Conservation (phyloP, 1,140 invertebrate species). For the Branchinecta lindahli region DNA sequence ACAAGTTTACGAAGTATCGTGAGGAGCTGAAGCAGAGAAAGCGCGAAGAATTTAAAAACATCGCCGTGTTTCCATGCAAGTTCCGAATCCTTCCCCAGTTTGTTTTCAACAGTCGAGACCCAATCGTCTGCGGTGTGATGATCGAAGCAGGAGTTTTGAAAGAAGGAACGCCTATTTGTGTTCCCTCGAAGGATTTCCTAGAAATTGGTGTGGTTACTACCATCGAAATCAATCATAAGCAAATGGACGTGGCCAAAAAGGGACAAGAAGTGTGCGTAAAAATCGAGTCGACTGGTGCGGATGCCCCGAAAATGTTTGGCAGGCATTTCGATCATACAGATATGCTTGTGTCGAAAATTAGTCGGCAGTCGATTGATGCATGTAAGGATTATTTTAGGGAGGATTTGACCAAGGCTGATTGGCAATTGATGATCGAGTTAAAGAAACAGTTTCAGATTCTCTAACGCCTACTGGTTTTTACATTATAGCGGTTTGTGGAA, state of each 20-base stretch:
- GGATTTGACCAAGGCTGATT: conserved; percentile 87
- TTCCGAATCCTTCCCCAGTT: conserved; percentile 68
- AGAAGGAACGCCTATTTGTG: conserved; percentile 91
- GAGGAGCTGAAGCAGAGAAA: conserved; percentile 87
- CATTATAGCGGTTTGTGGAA: not conserved
- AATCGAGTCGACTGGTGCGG: conserved; percentile 88
- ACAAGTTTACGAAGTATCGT: conserved; percentile 86
- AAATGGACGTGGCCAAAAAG: conserved; percentile 74
- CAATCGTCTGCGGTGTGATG: conserved; percentile 89
- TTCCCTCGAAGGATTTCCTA: conserved; percentile 90
- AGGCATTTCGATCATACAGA: conserved; percentile 95
- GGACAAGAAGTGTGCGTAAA: conserved; percentile 98
- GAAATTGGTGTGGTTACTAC: conserved; percentile 88
- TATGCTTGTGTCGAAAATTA: conserved; percentile 91
- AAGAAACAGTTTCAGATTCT: conserved; percentile 97
- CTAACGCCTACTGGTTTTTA: conserved; percentile 34
- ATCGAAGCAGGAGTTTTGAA: conserved; percentile 90
- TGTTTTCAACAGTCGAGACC: conserved; percentile 94
- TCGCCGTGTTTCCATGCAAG: conserved; percentile 97
- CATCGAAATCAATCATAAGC: conserved; percentile 67
- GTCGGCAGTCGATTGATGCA: conserved; percentile 90
- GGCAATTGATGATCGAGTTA: conserved; percentile 94
- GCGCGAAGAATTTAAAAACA: conserved; percentile 82
- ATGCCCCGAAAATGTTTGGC: conserved; percentile 95
- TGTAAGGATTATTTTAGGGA: conserved; percentile 98